Conservation (phyloP, 2,888 invertebrate species). For the Cremastobaeus sp. region DNA sequence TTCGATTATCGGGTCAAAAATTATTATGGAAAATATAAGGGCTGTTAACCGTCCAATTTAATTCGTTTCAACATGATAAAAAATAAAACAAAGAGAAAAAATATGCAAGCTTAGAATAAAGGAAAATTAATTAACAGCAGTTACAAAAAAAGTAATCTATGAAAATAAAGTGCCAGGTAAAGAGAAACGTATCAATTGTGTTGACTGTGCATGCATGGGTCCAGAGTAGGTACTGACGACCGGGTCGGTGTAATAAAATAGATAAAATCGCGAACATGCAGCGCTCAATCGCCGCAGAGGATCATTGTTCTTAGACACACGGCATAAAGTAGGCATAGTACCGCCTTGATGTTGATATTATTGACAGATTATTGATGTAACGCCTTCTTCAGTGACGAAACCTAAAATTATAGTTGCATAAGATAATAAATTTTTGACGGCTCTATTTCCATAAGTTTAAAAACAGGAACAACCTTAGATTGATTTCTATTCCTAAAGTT, state of each 20-base stretch:
- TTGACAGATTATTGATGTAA: conserved; percentile 48
- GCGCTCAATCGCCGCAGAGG: conserved; percentile 53
- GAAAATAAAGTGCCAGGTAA: conserved; percentile 26
- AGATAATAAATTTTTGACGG: conserved; percentile 1
- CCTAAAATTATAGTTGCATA: conserved; percentile 8
- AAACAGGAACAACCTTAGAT: too few relatives aligned
- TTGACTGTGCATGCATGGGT: conserved; percentile 37
- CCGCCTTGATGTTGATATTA: conserved; percentile 51
- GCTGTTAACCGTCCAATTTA: background rate
- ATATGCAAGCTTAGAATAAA: background rate
- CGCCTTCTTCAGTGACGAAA: conserved; percentile 47
- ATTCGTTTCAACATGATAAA: background rate
- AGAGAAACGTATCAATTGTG: conserved; percentile 51
- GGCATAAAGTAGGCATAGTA: conserved; percentile 59
- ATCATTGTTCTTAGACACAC: conserved; percentile 56
- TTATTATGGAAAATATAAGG: background rate
- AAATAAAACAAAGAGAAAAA: background rate
- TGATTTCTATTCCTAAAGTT: too few relatives aligned
- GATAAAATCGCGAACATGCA: conserved; percentile 61
- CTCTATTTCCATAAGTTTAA: too few relatives aligned
- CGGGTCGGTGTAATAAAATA: conserved; percentile 61
- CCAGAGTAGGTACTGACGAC: conserved; percentile 52
- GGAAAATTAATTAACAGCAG: background rate
- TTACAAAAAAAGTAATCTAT: background rate
- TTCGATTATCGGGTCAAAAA: conserved; percentile 15